A percentile compares a stretch with the other conserved stretches of the same genome.
Evolutionary conservation across 2,113 vertebrate genomes (phyloP).

Genomic region (Pedionomus torquatus): DNA sequence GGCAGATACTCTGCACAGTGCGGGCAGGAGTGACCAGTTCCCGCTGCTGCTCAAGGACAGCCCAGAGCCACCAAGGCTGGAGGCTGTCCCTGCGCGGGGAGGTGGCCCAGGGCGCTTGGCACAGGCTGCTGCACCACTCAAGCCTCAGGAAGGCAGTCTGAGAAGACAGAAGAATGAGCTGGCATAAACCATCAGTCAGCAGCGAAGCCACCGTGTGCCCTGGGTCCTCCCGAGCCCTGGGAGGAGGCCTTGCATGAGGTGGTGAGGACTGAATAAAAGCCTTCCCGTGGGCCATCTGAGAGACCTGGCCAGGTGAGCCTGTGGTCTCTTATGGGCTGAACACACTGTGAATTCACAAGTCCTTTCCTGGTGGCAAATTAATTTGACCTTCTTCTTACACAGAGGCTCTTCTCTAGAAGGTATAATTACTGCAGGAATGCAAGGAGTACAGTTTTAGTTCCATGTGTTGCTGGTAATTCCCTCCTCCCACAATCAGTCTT

Average conservation of each 20-base stretch:
- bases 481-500: not conserved
- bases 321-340: not conserved
- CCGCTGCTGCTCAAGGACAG: not conserved
- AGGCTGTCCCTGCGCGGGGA: accelerated
- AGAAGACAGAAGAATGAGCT: not conserved
- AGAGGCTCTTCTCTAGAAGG: not conserved
- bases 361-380: not conserved
- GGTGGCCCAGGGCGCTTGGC: not conserved
- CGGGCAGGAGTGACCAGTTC: not conserved
- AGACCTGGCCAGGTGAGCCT: not conserved
- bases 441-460: constrained; percentile 7
- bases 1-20: not conserved
- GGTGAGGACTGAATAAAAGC: not conserved
- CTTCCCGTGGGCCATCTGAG: not conserved
- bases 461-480: not conserved
- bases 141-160: not conserved
- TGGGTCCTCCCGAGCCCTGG: not conserved
- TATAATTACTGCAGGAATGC: constrained; percentile 46
- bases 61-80: not conserved
- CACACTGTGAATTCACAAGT: not conserved
- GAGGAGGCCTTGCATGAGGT: not conserved
- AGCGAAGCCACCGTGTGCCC: not conserved
- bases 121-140: not conserved
- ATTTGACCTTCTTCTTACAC: not conserved
- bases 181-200: not conserved